A percentile compares a stretch with the other conserved stretches of the same genome.
These are phyloP conservation scores for Neoascia interrupta DNA, from an alignment of 2,888 invertebrate genomes.

Conservation along the genomic window DNA sequence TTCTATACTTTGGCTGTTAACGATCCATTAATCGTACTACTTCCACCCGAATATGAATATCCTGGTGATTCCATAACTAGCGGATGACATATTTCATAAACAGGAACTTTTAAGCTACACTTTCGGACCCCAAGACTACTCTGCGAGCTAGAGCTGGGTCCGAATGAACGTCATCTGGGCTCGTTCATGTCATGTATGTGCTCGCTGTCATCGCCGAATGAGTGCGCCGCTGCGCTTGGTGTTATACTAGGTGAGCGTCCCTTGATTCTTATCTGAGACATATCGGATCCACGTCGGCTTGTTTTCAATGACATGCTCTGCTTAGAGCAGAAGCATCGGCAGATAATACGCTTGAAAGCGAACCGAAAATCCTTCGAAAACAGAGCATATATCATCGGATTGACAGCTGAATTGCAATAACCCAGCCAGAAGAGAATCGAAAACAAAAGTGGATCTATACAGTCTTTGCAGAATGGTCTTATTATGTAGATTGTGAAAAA, in stretches of 20 bases:
- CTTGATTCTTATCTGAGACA: constrained; percentile 81
- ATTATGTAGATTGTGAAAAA: constrained; percentile 97
- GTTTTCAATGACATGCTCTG: constrained; percentile 78
- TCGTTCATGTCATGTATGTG: constrained; percentile 80
- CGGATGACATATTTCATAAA: constrained; percentile 80
- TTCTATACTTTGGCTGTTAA: constrained; percentile 41
- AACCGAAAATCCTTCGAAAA: constrained; percentile 97
- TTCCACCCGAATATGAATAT: constrained; percentile 74
- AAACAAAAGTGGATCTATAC: constrained; percentile 91
- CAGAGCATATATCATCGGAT: constrained; percentile 96
- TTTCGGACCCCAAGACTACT: constrained; percentile 78
- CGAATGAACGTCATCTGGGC: constrained; percentile 82
- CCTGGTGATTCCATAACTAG: constrained; percentile 79
- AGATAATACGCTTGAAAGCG: constrained; percentile 95
- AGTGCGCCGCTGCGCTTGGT: constrained; percentile 81
- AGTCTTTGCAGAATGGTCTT: constrained; percentile 91
- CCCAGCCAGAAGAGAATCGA: constrained; percentile 98
- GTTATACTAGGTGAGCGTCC: constrained; percentile 82
- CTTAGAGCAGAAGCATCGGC: constrained; percentile 88
- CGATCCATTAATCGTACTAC: constrained; percentile 25
- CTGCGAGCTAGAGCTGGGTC: constrained; percentile 77
- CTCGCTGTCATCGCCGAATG: constrained; percentile 82
- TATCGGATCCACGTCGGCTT: constrained; percentile 82
- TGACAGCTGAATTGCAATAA: constrained; percentile 97
- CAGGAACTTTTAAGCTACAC: constrained; percentile 77